Evolutionary conservation across 2,888 invertebrate genomes (phyloP).

Genomic region (Ganaspis brasiliensis): DNA sequence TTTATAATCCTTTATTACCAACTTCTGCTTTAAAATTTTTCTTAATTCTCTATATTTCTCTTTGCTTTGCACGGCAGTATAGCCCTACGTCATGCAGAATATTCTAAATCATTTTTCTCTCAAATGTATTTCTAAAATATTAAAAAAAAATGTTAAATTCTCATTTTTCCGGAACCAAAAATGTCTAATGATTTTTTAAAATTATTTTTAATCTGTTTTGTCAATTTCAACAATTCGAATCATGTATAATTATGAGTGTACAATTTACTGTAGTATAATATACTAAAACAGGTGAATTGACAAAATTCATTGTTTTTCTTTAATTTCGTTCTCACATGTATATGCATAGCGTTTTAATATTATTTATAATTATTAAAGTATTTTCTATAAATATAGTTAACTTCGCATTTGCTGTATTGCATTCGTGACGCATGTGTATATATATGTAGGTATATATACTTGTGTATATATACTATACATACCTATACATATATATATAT

Average conservation of each 20-base stretch:
- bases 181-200: too few relatives aligned
- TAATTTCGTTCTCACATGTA: conserved; percentile 51
- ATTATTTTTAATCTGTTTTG: too few relatives aligned
- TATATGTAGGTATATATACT: neutral
- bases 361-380: conserved; percentile 68
- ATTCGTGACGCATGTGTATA: conserved; percentile 50
- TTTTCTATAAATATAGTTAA: conserved; percentile 79
- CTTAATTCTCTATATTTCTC: conserved; percentile 76
- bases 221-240: too few relatives aligned
- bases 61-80: conserved; percentile 77
- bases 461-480: conserved; percentile 37
- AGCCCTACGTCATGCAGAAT: conserved; percentile 78
- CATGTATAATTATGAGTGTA: too few relatives aligned
- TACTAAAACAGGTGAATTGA: too few relatives aligned
- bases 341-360: conserved; percentile 53
- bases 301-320: too few relatives aligned
- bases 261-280: too few relatives aligned
- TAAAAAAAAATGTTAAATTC: conserved; percentile 42
- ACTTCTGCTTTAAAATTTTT: conserved; percentile 50
- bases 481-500: conserved; percentile 47
- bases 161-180: too few relatives aligned
- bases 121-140: neutral
- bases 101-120: conserved; percentile 62
- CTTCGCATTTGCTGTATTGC: conserved; percentile 71
- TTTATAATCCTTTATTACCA: conserved; percentile 62